These are phyloP conservation scores for Diabrotica undecimpunctata DNA, from an alignment of 1,140 invertebrate genomes.

Conservation along the genomic window DNA sequence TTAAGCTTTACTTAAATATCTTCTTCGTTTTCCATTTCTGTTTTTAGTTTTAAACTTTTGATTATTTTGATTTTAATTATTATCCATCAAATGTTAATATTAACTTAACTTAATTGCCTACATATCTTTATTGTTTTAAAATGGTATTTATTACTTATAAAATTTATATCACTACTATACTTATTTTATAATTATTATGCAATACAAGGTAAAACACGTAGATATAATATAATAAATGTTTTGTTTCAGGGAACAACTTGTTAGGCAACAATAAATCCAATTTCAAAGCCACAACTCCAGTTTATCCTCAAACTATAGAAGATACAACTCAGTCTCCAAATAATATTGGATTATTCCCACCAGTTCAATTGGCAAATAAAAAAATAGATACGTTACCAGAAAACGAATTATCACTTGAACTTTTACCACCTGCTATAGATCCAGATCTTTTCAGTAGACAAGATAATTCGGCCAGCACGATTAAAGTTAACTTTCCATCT, in stretches of 20 bases:
- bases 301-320: slow-evolving; percentile 34
- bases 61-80: no score
- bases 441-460: no score
- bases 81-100: no score
- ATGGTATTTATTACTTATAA: no score
- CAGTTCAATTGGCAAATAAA: neutral
- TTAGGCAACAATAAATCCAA: slow-evolving; percentile 20
- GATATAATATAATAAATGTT: neutral
- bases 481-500: slow-evolving; percentile 34
- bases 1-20: no score
- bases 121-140: no score
- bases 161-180: no score
- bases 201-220: no score
- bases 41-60: no score
- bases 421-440: slow-evolving; percentile 28
- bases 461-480: neutral
- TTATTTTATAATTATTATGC: no score
- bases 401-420: slow-evolving; percentile 1
- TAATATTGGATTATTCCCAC: slow-evolving; percentile 6
- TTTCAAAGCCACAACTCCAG: slow-evolving; percentile 42
- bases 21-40: no score
- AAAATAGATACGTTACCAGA: neutral
- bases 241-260: neutral
- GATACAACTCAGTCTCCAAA: slow-evolving; percentile 3
- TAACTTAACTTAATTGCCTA: no score